phyloP scores from a whole-genome alignment of 2,888 invertebrate species.

The Lapara coniferarum region DNA sequence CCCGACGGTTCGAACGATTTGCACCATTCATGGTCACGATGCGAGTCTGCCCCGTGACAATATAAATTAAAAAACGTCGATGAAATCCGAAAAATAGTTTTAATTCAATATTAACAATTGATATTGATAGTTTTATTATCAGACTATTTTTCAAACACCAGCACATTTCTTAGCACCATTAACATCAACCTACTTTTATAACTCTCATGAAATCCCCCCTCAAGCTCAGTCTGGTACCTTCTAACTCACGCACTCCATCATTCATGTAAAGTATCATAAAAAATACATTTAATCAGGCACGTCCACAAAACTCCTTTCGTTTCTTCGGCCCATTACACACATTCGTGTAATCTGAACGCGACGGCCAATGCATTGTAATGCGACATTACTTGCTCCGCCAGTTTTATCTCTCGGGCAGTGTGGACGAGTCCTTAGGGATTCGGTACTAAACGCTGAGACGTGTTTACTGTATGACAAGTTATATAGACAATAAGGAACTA shows the following conservation, averaged over 20 bases:
- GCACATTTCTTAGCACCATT: too few species aligned
- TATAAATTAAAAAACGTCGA: too few species aligned
- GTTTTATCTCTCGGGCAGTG: conserved; percentile 53
- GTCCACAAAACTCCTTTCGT: conserved; percentile 45
- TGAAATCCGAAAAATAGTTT: too few species aligned
- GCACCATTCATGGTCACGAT: too few species aligned
- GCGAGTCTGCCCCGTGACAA: too few species aligned
- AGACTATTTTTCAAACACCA: too few species aligned
- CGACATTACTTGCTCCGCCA: conserved; percentile 62
- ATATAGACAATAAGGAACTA: not conserved
- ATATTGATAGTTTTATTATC: too few species aligned
- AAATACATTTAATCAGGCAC: conserved; percentile 28
- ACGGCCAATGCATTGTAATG: conserved; percentile 77
- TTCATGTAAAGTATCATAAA: conserved; percentile 2
- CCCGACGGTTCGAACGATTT: too few species aligned
- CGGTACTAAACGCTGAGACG: conserved; percentile 20
- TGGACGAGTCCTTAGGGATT: conserved; percentile 50
- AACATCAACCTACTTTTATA: too few species aligned
- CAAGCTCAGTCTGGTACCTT: too few species aligned
- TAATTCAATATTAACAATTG: too few species aligned
- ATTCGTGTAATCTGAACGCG: conserved; percentile 65
- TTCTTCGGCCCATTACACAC: conserved; percentile 69
- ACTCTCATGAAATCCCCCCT: too few species aligned
- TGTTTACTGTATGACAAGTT: conserved; percentile 18
- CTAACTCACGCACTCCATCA: not conserved